These are phyloP conservation scores for Rotaria macrura DNA, from an alignment of 2,888 invertebrate species.

Conservation along the genomic window DNA sequence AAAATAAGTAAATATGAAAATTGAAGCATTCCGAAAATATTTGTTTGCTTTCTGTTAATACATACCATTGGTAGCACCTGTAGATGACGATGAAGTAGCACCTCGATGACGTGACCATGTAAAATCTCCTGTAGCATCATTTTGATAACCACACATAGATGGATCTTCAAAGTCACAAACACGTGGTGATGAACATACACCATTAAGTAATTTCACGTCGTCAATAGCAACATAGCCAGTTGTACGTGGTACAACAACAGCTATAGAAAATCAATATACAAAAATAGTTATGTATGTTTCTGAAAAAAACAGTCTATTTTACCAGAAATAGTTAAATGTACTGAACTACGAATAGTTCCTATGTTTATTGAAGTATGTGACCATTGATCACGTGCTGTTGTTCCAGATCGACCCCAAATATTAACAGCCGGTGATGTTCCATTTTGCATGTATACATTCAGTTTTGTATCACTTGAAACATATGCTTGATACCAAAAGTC, in stretches of 20 bases:
- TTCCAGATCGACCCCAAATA: neutral
- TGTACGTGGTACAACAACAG: neutral
- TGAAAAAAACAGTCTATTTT: neutral
- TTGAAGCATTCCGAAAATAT: too few species aligned
- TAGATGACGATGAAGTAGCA: neutral
- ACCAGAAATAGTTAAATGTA: neutral
- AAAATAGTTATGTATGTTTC: neutral
- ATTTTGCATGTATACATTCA: neutral
- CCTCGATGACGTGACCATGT: slow-evolving; percentile 25
- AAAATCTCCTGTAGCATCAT: slow-evolving; percentile 29
- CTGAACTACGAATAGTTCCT: neutral
- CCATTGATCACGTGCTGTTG: slow-evolving; percentile 11
- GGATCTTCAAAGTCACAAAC: slow-evolving; percentile 35
- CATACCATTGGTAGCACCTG: slow-evolving; percentile 9
- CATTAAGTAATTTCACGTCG: slow-evolving; percentile 34
- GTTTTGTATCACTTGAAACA: neutral
- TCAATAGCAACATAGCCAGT: slow-evolving; percentile 35
- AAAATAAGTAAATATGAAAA: too few species aligned
- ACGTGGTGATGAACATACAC: slow-evolving; percentile 25
- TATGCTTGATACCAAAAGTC: slow-evolving; percentile 33
- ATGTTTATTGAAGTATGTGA: neutral
- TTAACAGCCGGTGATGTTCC: too few species aligned
- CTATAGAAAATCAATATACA: neutral
- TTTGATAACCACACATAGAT: slow-evolving; percentile 36
- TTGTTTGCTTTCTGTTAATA: too few species aligned